Percentiles rank a stretch among this genome's conserved stretches.
phyloP scores from a whole-genome alignment of 2,888 invertebrate genomes.

The Therioaphis trifolii region DNA sequence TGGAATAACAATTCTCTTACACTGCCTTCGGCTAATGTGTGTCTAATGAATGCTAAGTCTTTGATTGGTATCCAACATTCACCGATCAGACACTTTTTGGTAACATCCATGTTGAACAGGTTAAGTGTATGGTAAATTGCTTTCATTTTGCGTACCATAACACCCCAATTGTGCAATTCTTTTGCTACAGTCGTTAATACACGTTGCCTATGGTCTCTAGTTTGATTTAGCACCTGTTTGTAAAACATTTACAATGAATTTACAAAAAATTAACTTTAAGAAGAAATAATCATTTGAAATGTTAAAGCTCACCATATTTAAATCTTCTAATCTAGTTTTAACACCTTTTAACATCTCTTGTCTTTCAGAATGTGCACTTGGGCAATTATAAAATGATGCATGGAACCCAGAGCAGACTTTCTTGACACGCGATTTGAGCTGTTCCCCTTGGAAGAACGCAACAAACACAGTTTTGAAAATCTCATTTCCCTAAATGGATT shows the following conservation, averaged over 20 bases:
- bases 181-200: constrained; percentile 87
- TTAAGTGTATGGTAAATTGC: constrained; percentile 94
- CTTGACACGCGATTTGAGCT: constrained; percentile 88
- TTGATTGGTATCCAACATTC: constrained; percentile 87
- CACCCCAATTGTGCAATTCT: constrained; percentile 88
- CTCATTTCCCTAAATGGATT: constrained; percentile 78
- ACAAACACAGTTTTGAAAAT: constrained; percentile 91
- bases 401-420: constrained; percentile 95
- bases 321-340: constrained; percentile 88
- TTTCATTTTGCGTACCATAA: constrained; percentile 89
- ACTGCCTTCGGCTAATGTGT: constrained; percentile 84
- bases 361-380: constrained; percentile 84
- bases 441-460: constrained; percentile 91
- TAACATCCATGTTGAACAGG: constrained; percentile 90
- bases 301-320: constrained; percentile 75
- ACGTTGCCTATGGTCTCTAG: constrained; percentile 86
- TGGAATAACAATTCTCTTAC: too few relatives aligned
- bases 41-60: constrained; percentile 79
- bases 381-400: constrained; percentile 92
- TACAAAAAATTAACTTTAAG: too few relatives aligned
- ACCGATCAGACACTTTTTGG: constrained; percentile 88
- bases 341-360: constrained; percentile 92
- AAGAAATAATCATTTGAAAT: neutral
- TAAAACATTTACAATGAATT: constrained; percentile 46
- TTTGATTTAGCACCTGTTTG: constrained; percentile 82